phyloP scores from a whole-genome alignment of 2,113 vertebrate genomes.

The Halcyon malimbica region DNA sequence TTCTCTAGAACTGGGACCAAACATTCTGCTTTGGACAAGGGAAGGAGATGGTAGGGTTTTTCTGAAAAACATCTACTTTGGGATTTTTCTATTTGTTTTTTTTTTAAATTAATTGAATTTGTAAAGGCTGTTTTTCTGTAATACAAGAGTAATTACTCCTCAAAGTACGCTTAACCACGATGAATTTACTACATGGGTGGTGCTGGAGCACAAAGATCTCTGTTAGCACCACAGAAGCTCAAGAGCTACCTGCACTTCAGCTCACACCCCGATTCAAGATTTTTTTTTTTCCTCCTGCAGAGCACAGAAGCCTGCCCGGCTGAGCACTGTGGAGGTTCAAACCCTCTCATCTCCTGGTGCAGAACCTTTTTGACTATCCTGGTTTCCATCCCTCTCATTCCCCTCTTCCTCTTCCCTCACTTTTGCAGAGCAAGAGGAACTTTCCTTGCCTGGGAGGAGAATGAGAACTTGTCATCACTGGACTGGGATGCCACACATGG shows the following conservation, averaged over 20 bases:
- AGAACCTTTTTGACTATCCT: not conserved
- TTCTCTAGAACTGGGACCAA: not conserved
- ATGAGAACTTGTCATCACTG: not conserved
- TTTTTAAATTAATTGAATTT: not conserved
- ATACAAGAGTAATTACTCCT: not conserved
- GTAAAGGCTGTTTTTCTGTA: not conserved
- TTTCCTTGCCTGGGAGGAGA: not conserved
- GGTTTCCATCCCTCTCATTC: fast-evolving
- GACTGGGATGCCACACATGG: not conserved
- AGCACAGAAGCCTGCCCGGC: fast-evolving
- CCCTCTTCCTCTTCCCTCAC: not conserved
- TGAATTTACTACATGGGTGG: not conserved
- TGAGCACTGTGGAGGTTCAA: not conserved
- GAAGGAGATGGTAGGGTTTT: fast-evolving
- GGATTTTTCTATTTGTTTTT: not conserved
- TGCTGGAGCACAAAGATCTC: not conserved
- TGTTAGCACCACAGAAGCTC: fast-evolving
- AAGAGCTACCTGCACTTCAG: fast-evolving
- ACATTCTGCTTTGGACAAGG: not conserved
- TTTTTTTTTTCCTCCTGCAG: not conserved
- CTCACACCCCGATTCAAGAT: not conserved
- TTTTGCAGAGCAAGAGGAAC: not conserved
- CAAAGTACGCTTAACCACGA: not conserved
- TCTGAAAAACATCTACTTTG: not conserved
- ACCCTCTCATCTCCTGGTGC: not conserved